Conservation (phyloP, 1,140 invertebrate species). For the Hesperophylax magnus region DNA sequence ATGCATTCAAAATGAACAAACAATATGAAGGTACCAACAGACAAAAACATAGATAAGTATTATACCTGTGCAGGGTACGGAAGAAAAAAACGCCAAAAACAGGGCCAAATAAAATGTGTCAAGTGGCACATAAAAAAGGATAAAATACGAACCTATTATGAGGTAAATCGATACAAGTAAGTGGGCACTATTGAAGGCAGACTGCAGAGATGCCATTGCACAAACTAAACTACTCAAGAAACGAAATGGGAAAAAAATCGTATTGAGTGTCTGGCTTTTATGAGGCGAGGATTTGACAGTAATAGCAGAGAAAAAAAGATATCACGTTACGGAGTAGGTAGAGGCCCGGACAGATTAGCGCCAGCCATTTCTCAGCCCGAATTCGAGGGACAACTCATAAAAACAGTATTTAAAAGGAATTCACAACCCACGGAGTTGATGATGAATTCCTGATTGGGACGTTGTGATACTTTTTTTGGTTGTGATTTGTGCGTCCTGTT, state of each 20-base stretch:
- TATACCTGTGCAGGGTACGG: constrained; percentile 5
- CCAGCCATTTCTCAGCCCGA: constrained; percentile 13
- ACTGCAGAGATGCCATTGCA: constrained; percentile 1
- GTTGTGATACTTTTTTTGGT: background rate
- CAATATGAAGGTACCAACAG: background rate
- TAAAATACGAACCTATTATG: constrained; percentile 34
- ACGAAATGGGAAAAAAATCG: constrained; percentile 9
- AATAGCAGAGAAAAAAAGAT: constrained; percentile 39
- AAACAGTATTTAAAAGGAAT: background rate
- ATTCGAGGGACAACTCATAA: background rate
- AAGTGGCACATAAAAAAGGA: constrained; percentile 37
- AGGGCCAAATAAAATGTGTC: constrained; percentile 34
- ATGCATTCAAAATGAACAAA: constrained; percentile 4
- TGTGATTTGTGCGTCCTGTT: too few relatives aligned
- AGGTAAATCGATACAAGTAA: constrained; percentile 31
- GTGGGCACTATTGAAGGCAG: constrained; percentile 7
- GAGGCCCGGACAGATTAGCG: constrained; percentile 14
- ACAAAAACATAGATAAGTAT: background rate
- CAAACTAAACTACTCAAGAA: constrained; percentile 4
- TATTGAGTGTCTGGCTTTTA: constrained; percentile 6
- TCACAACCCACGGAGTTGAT: background rate
- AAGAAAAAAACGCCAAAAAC: background rate
- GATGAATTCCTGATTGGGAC: background rate
- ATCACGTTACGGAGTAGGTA: constrained; percentile 34
- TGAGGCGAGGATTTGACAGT: constrained; percentile 30